These are phyloP conservation scores for Drosophila murphyi DNA, from an alignment of 1,140 invertebrate species.

Conservation along the genomic window DNA sequence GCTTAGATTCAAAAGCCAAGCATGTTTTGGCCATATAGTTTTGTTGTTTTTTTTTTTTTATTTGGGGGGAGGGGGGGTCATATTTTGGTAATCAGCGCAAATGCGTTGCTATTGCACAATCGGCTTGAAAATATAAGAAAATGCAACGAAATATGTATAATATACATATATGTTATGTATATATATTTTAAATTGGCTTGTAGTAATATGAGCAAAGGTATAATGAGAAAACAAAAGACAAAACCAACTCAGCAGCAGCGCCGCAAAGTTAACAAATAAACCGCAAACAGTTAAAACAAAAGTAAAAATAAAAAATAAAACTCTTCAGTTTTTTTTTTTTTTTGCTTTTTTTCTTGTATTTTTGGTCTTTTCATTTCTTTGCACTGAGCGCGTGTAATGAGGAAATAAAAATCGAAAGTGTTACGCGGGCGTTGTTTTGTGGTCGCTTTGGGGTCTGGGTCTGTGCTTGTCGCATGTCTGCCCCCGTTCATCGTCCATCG, in stretches of 20 bases:
- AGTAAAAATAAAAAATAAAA: constrained; percentile 37
- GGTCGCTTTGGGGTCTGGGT: constrained; percentile 44
- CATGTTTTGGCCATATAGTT: not conserved
- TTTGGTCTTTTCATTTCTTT: constrained; percentile 31
- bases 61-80: constrained; percentile 3
- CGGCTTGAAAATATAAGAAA: constrained; percentile 25
- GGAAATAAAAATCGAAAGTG: constrained; percentile 79
- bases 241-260: constrained; percentile 23
- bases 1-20: constrained; percentile 30
- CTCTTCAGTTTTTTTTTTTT: constrained; percentile 53
- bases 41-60: too few relatives aligned
- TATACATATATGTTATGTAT: not conserved
- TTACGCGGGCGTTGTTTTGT: constrained; percentile 68
- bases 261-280: constrained; percentile 22
- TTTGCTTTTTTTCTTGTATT: constrained; percentile 29
- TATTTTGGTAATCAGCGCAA: constrained; percentile 46
- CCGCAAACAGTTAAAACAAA: constrained; percentile 3
- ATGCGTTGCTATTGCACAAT: constrained; percentile 51
- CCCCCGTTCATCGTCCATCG: not conserved
- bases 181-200: constrained; percentile 16
- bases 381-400: constrained; percentile 61
- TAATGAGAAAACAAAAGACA: constrained; percentile 61
- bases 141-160: constrained; percentile 49
- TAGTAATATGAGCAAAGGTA: constrained; percentile 40
- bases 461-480: constrained; percentile 2